Evolutionary conservation across 2,888 invertebrate species (phyloP).

Genomic region (Stramonita haemastoma): DNA sequence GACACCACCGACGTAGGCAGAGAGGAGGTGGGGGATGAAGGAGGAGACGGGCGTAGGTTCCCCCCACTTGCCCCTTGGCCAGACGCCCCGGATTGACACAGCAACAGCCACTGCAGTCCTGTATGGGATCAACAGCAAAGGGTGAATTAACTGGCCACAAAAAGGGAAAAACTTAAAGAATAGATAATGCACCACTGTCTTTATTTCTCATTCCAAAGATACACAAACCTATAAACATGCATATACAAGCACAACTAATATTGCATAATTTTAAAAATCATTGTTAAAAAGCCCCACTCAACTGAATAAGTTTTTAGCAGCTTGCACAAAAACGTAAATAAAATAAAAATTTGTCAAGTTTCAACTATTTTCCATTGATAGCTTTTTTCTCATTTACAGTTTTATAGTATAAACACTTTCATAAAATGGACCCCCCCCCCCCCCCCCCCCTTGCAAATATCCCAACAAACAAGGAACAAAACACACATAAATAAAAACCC

Average conservation of each 20-base stretch:
- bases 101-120: conserved; percentile 88
- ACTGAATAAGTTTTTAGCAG: too few relatives aligned
- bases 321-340: background rate
- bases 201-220: too few relatives aligned
- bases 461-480: background rate
- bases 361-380: background rate
- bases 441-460: too few relatives aligned
- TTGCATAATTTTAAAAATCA: too few relatives aligned
- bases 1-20: conserved; percentile 14
- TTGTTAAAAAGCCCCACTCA: too few relatives aligned
- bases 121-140: conserved; percentile 69
- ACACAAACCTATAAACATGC: too few relatives aligned
- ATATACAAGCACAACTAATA: too few relatives aligned
- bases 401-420: background rate
- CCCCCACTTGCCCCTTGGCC: conserved; percentile 86
- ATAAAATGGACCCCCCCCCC: background rate
- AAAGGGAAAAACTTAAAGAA: too few relatives aligned
- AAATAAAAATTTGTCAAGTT: background rate
- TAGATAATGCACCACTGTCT: too few relatives aligned
- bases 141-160: too few relatives aligned
- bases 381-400: background rate
- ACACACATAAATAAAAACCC: background rate
- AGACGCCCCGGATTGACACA: conserved; percentile 92
- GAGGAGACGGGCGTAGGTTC: conserved; percentile 81
- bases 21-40: conserved; percentile 49